A percentile compares a stretch with the other conserved stretches of the same genome.
phyloP scores from a whole-genome alignment of 2,797 vertebrate species.

The Psittacula derbiana region DNA sequence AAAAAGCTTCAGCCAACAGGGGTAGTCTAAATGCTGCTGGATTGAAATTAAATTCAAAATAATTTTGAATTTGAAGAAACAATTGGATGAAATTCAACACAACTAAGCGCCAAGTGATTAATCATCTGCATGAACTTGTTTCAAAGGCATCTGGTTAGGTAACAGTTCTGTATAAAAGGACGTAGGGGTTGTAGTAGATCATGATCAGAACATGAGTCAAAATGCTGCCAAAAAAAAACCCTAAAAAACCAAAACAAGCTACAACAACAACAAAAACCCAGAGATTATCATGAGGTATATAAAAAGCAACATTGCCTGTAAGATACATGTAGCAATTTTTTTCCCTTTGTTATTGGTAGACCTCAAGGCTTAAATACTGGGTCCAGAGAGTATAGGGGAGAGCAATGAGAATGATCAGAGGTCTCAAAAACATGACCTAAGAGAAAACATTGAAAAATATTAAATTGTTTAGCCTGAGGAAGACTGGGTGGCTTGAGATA shows the following conservation, averaged over 20 bases:
- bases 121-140: background rate
- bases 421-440: background rate
- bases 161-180: background rate
- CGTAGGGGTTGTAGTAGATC: background rate
- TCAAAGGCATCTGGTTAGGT: background rate
- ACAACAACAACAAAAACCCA: fast-evolving
- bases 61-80: background rate
- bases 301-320: background rate
- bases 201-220: background rate
- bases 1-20: background rate
- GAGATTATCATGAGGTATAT: background rate
- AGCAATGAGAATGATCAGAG: background rate
- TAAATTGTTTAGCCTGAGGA: background rate
- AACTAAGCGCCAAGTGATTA: background rate
- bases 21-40: background rate
- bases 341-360: background rate
- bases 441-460: background rate
- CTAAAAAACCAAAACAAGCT: background rate
- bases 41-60: background rate
- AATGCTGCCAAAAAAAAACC: background rate
- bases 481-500: background rate
- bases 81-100: background rate
- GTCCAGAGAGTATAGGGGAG: background rate
- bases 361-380: background rate
- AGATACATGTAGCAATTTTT: background rate